phyloP scores from a whole-genome alignment of 2,797 vertebrate species.

The Tadarida brasiliensis region DNA sequence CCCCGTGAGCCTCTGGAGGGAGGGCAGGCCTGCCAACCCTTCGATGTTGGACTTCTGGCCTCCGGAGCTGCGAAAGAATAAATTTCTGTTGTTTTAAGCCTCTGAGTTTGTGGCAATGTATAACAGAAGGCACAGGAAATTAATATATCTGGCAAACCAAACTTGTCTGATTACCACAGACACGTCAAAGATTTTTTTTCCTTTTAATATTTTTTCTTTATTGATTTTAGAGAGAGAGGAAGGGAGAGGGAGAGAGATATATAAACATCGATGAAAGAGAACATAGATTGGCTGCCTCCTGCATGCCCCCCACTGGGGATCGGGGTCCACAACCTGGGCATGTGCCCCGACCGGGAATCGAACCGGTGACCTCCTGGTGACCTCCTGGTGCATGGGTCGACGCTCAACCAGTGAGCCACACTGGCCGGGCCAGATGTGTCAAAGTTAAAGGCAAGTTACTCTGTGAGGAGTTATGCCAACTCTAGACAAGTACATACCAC shows the following conservation, averaged over 20 bases:
- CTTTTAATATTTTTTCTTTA: too few species aligned
- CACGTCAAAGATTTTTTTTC: not conserved
- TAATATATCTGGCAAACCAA: not conserved
- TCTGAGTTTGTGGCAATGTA: not conserved
- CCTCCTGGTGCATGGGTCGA: too few species aligned
- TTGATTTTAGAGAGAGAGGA: too few species aligned
- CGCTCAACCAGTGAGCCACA: too few species aligned
- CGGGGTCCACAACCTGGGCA: too few species aligned
- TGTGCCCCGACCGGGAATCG: too few species aligned
- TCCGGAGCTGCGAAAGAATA: not conserved
- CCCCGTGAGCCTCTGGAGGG: too few species aligned
- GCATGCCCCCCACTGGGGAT: too few species aligned
- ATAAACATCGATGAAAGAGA: too few species aligned
- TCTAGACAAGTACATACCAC: not conserved
- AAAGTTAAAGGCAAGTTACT: not conserved
- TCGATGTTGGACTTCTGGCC: not conserved
- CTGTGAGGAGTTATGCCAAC: not conserved
- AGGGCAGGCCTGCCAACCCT: not conserved
- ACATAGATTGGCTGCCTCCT: too few species aligned
- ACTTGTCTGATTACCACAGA: not conserved
- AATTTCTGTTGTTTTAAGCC: not conserved
- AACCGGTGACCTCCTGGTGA: too few species aligned
- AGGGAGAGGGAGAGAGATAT: too few species aligned
- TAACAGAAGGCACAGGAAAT: not conserved
- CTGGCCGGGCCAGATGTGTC: not conserved